These are phyloP conservation scores for Spinibarbus caldwelli DNA, from an alignment of 2,797 vertebrate genomes.

Conservation along the genomic window DNA sequence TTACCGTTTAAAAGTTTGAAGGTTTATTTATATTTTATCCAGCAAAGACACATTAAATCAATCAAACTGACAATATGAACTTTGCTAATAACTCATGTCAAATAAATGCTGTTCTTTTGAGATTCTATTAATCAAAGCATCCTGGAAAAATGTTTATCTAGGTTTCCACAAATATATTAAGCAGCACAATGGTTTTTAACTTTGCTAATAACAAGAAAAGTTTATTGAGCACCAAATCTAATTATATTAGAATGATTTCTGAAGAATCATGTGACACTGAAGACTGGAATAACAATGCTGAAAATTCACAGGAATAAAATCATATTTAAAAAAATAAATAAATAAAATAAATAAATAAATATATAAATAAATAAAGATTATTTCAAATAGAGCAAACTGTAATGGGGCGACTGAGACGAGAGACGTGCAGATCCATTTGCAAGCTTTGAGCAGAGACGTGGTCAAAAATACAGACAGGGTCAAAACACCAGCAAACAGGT, in stretches of 20 bases:
- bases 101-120: background rate
- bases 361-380: too few species aligned
- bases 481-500: too few species aligned
- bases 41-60: background rate
- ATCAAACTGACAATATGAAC: background rate
- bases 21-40: background rate
- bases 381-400: too few species aligned
- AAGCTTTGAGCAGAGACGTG: too few species aligned
- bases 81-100: background rate
- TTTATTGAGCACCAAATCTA: background rate
- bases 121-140: background rate
- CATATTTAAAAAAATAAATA: too few species aligned
- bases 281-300: background rate
- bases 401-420: too few species aligned
- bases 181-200: background rate
- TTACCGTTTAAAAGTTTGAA: background rate
- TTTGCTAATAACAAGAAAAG: background rate
- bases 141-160: too few species aligned
- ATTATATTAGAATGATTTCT: background rate
- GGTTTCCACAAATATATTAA: background rate
- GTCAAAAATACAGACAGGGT: too few species aligned
- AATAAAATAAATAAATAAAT: too few species aligned
- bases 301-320: too few species aligned
- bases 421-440: too few species aligned
- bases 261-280: background rate